Conservation (phyloP, 2,888 invertebrate species). For the Toxonevra muliebris region DNA sequence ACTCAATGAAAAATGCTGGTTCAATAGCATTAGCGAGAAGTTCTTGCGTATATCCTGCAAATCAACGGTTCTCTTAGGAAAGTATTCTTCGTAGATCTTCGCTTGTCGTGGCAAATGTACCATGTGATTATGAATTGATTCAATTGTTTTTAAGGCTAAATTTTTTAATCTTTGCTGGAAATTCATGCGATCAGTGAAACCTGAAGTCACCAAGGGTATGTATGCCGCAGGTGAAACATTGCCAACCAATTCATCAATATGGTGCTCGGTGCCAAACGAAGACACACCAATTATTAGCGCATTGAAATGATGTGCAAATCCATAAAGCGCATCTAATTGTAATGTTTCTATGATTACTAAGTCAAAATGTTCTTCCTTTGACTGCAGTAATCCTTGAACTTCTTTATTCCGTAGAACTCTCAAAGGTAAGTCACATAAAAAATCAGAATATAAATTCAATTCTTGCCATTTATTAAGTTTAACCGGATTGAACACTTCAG, state of each 20-base stretch:
- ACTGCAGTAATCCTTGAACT: slow-evolving; percentile 46
- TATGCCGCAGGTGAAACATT: slow-evolving; percentile 57
- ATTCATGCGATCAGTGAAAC: slow-evolving; percentile 56
- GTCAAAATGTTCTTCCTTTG: slow-evolving; percentile 58
- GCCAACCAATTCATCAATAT: slow-evolving; percentile 44
- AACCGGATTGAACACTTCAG: no score
- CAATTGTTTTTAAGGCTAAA: slow-evolving; percentile 41
- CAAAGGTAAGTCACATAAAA: background rate
- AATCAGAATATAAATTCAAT: slow-evolving; percentile 11
- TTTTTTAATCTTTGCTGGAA: slow-evolving; percentile 58
- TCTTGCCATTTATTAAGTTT: slow-evolving; percentile 42
- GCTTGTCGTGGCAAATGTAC: slow-evolving; percentile 52
- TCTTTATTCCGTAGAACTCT: slow-evolving; percentile 35
- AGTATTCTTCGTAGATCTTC: slow-evolving; percentile 46
- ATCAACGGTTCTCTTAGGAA: slow-evolving; percentile 46
- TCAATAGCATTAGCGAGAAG: slow-evolving; percentile 53
- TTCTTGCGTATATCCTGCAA: slow-evolving; percentile 45
- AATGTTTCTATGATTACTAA: slow-evolving; percentile 58
- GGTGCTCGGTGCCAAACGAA: slow-evolving; percentile 44
- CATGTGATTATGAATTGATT: slow-evolving; percentile 40
- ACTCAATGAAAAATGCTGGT: slow-evolving; percentile 56
- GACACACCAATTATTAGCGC: slow-evolving; percentile 50
- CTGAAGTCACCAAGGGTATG: slow-evolving; percentile 47
- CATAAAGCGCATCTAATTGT: slow-evolving; percentile 55
- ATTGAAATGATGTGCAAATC: slow-evolving; percentile 51